phyloP scores from a whole-genome alignment of 1,140 invertebrate genomes.

The Papilio helenus region DNA sequence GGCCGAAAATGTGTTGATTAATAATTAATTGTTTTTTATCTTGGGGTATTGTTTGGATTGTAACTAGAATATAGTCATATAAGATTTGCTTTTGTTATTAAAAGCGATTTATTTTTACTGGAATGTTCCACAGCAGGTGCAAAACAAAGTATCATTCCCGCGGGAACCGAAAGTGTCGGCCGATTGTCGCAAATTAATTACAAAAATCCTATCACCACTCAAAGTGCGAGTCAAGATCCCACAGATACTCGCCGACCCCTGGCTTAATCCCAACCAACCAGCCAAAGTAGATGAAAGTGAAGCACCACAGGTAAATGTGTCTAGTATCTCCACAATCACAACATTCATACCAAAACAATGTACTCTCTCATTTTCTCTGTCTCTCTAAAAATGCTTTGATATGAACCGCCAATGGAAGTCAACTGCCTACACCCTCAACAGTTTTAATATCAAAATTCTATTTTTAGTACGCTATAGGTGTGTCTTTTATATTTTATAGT shows the following conservation, averaged over 20 bases:
- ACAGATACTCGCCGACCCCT: conserved; percentile 86
- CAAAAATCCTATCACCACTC: conserved; percentile 87
- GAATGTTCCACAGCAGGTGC: conserved; percentile 85
- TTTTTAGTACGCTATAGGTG: too few species aligned
- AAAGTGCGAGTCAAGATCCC: conserved; percentile 84
- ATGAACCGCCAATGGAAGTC: too few species aligned
- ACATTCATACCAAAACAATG: too few species aligned
- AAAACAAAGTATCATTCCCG: conserved; percentile 88
- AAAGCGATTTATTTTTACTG: conserved; percentile 23
- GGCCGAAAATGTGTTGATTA: too few species aligned
- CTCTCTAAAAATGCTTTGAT: too few species aligned
- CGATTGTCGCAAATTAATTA: conserved; percentile 87
- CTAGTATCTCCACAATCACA: background rate
- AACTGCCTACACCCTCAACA: too few species aligned
- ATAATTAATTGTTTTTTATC: too few species aligned
- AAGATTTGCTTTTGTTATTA: background rate
- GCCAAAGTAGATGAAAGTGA: conserved; percentile 67
- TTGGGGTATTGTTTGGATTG: too few species aligned
- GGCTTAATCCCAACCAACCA: conserved; percentile 81
- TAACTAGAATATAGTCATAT: too few species aligned
- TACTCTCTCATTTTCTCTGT: too few species aligned
- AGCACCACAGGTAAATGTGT: conserved; percentile 56
- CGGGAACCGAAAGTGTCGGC: conserved; percentile 85
- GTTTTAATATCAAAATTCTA: too few species aligned
- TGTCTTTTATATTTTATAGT: background rate